Evolutionary conservation across 2,888 invertebrate species (phyloP).

Genomic region (Tachina lurida): DNA sequence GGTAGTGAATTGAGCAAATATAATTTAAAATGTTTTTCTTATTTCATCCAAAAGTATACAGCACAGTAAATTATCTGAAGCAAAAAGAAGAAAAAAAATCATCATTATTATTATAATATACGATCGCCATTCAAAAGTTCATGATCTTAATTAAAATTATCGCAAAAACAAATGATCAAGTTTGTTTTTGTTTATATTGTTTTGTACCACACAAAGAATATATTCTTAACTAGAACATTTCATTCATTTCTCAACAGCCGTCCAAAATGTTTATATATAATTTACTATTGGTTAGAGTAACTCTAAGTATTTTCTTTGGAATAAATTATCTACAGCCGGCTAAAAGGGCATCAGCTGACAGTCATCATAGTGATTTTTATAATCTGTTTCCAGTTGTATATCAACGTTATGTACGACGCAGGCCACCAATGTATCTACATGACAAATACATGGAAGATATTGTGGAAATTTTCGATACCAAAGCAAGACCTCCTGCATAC

Average conservation of each 20-base stretch:
- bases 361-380: not conserved
- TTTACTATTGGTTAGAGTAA: conserved; percentile 14
- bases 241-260: conserved; percentile 34
- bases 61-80: not conserved
- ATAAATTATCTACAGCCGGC: not conserved
- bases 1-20: too few relatives aligned
- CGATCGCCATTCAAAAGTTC: conserved; percentile 34
- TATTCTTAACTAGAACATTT: conserved; percentile 15
- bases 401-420: conserved; percentile 73
- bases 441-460: conserved; percentile 74
- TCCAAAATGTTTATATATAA: conserved; percentile 38
- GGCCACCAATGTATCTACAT: conserved; percentile 62
- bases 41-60: conserved; percentile 48
- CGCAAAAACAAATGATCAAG: conserved; percentile 23
- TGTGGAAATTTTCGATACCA: conserved; percentile 73
- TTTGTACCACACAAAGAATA: conserved; percentile 3
- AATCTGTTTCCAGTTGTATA: conserved; percentile 62
- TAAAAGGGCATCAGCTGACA: conserved; percentile 7
- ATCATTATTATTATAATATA: not conserved
- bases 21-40: not conserved
- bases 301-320: not conserved
- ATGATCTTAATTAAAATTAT: conserved; percentile 63
- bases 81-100: not conserved
- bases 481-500: conserved; percentile 63
- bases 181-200: conserved; percentile 26